These are phyloP conservation scores for Tapera naevia DNA, from an alignment of 2,797 vertebrate genomes.

Conservation along the genomic window DNA sequence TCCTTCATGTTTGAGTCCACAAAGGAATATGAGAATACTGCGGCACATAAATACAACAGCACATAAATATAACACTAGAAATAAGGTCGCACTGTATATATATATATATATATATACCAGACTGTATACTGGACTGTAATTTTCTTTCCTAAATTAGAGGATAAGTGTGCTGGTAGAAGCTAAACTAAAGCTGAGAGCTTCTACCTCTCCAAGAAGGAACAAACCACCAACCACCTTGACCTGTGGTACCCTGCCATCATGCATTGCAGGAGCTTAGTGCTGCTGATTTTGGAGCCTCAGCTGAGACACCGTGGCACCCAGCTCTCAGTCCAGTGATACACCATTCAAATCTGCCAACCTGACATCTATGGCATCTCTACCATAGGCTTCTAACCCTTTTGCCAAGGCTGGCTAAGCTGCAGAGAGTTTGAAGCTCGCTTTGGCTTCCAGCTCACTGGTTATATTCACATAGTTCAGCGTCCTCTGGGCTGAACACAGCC, in stretches of 20 bases:
- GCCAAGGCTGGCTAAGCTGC: not conserved
- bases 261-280: not conserved
- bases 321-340: not conserved
- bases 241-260: not conserved
- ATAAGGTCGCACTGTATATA: not conserved
- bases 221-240: not conserved
- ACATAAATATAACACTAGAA: not conserved
- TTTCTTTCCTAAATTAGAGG: not conserved
- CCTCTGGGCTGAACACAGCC: not conserved
- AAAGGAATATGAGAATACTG: not conserved
- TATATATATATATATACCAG: too few species aligned
- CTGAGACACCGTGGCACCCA: not conserved
- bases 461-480: not conserved
- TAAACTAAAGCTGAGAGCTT: not conserved
- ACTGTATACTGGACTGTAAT: not conserved
- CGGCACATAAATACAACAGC: not conserved
- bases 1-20: not conserved
- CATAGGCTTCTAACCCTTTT: not conserved
- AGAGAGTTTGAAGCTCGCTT: not conserved
- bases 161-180: not conserved
- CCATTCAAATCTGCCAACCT: not conserved
- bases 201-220: not conserved
- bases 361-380: not conserved
- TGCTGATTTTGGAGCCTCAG: not conserved
- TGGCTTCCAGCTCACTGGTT: not conserved